Base-by-base conservation (phyloP, 2,888 invertebrate species). In the Dromius quadrimaculatus region DNA sequence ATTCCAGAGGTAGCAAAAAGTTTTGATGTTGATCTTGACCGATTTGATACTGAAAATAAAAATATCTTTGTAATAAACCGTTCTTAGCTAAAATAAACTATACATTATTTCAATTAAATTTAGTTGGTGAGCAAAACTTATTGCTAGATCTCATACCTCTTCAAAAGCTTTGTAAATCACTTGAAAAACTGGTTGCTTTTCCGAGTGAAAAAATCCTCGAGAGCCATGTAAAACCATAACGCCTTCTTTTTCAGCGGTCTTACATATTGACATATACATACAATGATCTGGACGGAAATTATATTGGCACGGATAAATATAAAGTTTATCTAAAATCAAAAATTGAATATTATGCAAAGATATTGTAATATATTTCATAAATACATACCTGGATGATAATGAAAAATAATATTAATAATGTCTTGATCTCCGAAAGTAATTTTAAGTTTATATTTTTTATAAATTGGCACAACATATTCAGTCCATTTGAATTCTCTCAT, bases 401-500 rank as follows among this genome's bases (percentile, higher is more conserved):
- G 92, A 79, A 95, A 94, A 79, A 94, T 91, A 78, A 95, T 93
- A 79, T 95, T 96, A 76, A 95, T 92, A 76, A 95, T 90, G 84
- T 97, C 97, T 84, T 98, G 97, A 83, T 98, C 98, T n/a, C 97
- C 97, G 95, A 95, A 98, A 0, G 95, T 95, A 72, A 97, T 93
- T 77, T 92, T 89, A 9, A 91, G 81, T 79, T 91, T 92, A 83
- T 94, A 97, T 79, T 93, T 90, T 74, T 91, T 88, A 83, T 94
- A 92, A 75, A 95, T 92, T 2, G 94, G 92, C 73, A 92, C 86
- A 22, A 97, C 89, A 79, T 93, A 92, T 72, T 91, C 87, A 71
- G 90, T 89, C 96, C 97, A 97, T 20, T 90, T 87, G 77, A 95
- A 94, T 22, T 86, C 82, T 72, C 97, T 85, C 93, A 98, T 94